Evolutionary conservation across 2,797 vertebrate genomes (phyloP).

Genomic region (Prionace glauca): DNA sequence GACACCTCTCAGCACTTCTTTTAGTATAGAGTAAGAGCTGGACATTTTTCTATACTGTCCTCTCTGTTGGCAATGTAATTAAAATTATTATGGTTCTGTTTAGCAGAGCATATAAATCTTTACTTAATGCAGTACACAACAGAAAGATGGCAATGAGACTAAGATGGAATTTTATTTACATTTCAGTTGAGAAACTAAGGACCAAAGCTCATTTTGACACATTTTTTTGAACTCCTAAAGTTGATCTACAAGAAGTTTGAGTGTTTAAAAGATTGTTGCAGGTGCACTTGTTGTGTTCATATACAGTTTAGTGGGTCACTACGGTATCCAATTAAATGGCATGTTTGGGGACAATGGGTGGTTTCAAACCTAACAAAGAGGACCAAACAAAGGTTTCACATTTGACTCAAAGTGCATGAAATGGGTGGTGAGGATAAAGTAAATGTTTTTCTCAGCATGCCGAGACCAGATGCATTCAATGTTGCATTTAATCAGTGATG

Average conservation of each 20-base stretch:
- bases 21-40: neutral
- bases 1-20: neutral
- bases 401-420: neutral
- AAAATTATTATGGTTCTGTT: neutral
- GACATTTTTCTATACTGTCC: neutral
- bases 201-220: neutral
- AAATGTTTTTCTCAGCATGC: too few relatives aligned
- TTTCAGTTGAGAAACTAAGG: neutral
- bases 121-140: neutral
- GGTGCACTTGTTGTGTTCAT: neutral
- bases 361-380: neutral
- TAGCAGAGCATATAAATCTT: neutral
- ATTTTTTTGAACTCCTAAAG: neutral
- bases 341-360: neutral
- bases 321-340: neutral
- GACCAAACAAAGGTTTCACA: neutral
- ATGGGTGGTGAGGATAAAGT: neutral
- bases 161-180: neutral
- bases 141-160: neutral
- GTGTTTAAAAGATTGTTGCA: neutral
- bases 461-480: too few relatives aligned
- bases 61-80: neutral
- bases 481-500: neutral
- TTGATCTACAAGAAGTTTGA: neutral
- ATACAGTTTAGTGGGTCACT: neutral